Base-by-base conservation (phyloP, 1,140 invertebrate genomes). In the Pseudomyrmex cubaensis region DNA sequence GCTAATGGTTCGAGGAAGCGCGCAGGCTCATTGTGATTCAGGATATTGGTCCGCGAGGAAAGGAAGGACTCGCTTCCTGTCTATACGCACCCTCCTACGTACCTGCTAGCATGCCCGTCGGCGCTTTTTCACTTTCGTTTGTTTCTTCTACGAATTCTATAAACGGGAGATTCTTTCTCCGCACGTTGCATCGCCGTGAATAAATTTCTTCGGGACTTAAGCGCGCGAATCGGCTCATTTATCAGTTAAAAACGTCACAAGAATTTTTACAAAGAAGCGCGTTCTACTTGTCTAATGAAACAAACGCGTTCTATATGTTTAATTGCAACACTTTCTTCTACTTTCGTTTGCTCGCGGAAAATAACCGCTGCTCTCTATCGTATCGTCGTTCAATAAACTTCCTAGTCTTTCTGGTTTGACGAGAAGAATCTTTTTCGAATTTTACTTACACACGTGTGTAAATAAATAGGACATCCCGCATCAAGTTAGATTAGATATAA, bases 11-110 rank as follows among this genome's bases (percentile, higher is more conserved):
- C 91, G 89, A 83, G 83, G 89, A 91, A 92, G 54, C 82, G 78
- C 70, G 54, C 25, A 22, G 44, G 64, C 88, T 93, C 92, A 93
- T 93, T 93, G 90, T 89, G 80, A 93, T 93, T 92, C 93, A 93
- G 90, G 91, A 92, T 93, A 92, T 90, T 90, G 85, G 86, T 87
- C 90, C 89, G 90, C 70, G 85, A 86, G 90, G 85, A 87, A 93
- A 92, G 90, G 87, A 92, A 90, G 89, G 89, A 93, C 91, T 90
- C 90, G 88, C 86, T 59, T 93, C 92, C 92, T 92, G 92, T 91
- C 91, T 90, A 84, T 46, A 63, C 73, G 64, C 54, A 87, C 63
- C 86, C 70, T 82, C 56, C 64, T 56, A 74, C 61, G 69, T 75
- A 52, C 50, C 54, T 82, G 54, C 63, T 85, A 80, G 72, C 78